These are phyloP conservation scores for Mormyrus proboscirostris DNA, from an alignment of 2,797 vertebrate species.

Conservation along the genomic window DNA sequence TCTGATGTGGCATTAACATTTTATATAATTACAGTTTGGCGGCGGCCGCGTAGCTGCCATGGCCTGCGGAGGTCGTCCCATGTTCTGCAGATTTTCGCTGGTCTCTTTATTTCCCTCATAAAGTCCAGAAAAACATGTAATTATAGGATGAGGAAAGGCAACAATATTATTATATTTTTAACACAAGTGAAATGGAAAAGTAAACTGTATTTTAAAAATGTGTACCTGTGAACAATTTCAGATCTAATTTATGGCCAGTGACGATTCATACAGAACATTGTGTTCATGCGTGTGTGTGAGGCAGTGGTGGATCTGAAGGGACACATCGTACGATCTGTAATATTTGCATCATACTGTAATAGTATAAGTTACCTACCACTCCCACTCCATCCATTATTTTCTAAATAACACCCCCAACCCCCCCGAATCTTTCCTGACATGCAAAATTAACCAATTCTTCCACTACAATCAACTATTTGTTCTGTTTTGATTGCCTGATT, in stretches of 20 bases:
- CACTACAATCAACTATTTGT: conserved; percentile 58
- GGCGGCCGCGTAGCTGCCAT: not conserved
- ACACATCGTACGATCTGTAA: conserved; percentile 8
- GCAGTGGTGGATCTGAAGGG: not conserved
- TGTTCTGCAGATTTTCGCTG: not conserved
- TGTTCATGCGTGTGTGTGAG: not conserved
- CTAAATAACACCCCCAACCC: conserved; percentile 50
- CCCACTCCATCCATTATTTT: conserved; percentile 43
- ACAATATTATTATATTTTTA: not conserved
- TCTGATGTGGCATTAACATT: not conserved
- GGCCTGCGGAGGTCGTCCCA: not conserved
- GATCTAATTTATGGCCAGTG: not conserved
- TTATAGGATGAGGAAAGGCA: not conserved
- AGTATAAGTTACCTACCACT: conserved; percentile 48
- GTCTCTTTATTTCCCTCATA: not conserved
- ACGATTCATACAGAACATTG: not conserved
- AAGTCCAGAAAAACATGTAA: not conserved
- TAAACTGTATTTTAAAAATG: not conserved
- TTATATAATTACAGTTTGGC: not conserved
- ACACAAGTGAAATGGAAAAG: not conserved
- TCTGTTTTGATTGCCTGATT: conserved; percentile 84
- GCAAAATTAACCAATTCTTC: conserved; percentile 56
- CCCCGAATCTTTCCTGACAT: conserved; percentile 28
- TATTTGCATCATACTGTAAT: conserved; percentile 63
- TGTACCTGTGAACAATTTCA: not conserved